Evolutionary conservation across 2,113 vertebrate genomes (phyloP).

Genomic region (Melanocharis versteri): DNA sequence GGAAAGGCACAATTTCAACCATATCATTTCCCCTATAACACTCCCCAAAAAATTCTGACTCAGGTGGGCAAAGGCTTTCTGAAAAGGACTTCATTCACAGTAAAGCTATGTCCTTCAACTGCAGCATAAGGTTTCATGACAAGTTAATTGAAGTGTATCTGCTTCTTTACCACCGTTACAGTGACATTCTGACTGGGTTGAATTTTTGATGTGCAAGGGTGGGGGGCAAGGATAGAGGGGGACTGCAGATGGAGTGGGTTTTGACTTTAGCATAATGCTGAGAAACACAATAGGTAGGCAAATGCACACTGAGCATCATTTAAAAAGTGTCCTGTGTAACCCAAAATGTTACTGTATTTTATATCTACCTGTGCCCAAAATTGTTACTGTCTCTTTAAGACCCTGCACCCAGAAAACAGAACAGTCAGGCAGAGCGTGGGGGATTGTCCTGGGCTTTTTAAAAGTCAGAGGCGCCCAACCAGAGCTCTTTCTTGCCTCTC

Average conservation of each 20-base stretch:
- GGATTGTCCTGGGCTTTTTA: neutral
- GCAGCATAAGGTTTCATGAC: neutral
- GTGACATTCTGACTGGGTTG: neutral
- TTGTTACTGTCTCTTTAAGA: neutral
- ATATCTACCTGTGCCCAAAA: neutral
- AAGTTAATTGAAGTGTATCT: neutral
- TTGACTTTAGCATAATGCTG: neutral
- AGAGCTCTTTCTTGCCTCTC: neutral
- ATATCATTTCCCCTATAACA: neutral
- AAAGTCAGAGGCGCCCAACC: neutral
- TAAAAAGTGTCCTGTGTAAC: neutral
- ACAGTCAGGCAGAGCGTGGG: no score
- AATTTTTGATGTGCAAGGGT: accelerated
- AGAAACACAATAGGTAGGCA: neutral
- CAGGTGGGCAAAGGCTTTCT: neutral
- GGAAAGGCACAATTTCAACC: neutral
- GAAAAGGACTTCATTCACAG: neutral
- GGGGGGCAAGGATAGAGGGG: neutral
- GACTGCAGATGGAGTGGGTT: neutral
- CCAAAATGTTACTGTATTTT: neutral
- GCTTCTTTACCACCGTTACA: neutral
- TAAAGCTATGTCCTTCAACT: neutral
- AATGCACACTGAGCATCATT: neutral
- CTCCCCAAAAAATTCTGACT: neutral
- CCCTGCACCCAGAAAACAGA: neutral